phyloP scores from a whole-genome alignment of 2,888 invertebrate genomes.

The Sinhomidia bicolor region DNA sequence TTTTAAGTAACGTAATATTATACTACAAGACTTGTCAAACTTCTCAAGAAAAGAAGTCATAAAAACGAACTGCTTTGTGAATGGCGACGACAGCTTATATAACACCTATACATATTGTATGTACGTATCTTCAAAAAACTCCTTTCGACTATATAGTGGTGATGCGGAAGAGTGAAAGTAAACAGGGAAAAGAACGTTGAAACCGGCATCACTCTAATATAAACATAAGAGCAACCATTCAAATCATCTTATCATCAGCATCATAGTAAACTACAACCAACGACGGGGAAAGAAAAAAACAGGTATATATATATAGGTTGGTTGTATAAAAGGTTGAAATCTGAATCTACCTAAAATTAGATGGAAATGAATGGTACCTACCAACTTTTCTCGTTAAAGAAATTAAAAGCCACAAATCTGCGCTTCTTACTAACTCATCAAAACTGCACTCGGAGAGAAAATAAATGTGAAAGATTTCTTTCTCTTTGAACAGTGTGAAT shows the following conservation, averaged over 20 bases:
- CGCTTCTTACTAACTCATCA: constrained; percentile 53
- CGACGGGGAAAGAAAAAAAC: neutral
- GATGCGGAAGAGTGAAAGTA: neutral
- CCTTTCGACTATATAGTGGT: neutral
- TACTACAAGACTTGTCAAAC: constrained; percentile 49
- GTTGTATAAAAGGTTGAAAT: neutral
- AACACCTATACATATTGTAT: neutral
- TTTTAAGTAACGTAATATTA: constrained; percentile 70
- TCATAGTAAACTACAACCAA: neutral
- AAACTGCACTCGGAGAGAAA: constrained; percentile 45
- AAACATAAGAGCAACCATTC: constrained; percentile 37
- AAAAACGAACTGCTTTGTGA: constrained; percentile 43
- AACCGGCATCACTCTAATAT: constrained; percentile 38
- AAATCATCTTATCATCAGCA: constrained; percentile 13
- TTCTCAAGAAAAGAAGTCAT: constrained; percentile 44
- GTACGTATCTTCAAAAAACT: neutral
- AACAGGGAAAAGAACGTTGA: constrained; percentile 37
- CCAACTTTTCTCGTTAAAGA: constrained; percentile 45
- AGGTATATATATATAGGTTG: neutral
- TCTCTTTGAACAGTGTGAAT: too few species aligned
- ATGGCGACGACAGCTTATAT: constrained; percentile 22
- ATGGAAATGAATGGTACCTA: neutral
- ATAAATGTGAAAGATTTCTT: neutral
- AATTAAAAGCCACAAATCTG: constrained; percentile 61
- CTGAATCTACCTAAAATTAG: neutral